These are phyloP conservation scores for Trimorus sp. DNA, from an alignment of 2,888 invertebrate species.

Conservation along the genomic window DNA sequence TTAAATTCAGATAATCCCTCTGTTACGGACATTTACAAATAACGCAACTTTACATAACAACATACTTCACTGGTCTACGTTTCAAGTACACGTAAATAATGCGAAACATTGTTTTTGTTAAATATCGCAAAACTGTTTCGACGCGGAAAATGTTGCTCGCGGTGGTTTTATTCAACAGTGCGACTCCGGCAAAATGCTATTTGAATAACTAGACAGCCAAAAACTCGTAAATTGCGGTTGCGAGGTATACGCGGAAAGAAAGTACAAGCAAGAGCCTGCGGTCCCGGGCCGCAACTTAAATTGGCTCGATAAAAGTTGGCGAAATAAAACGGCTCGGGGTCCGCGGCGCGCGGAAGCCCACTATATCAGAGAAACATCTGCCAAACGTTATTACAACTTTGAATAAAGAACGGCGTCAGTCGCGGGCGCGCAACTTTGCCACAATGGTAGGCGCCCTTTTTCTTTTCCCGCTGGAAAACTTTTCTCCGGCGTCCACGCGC, in stretches of 20 bases:
- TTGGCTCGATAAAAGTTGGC: constrained; percentile 82
- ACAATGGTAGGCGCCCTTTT: constrained; percentile 61
- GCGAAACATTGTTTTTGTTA: no score
- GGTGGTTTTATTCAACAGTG: background rate
- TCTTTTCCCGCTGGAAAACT: constrained; percentile 54
- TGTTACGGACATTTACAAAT: no score
- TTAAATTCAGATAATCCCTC: background rate
- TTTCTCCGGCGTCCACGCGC: constrained; percentile 54
- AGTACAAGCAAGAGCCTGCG: constrained; percentile 64
- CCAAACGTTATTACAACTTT: constrained; percentile 82
- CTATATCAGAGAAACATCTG: constrained; percentile 81
- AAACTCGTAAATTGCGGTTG: constrained; percentile 52
- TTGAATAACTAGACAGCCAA: constrained; percentile 54
- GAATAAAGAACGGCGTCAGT: constrained; percentile 79
- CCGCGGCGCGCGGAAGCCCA: constrained; percentile 68
- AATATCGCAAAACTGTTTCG: no score
- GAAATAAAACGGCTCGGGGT: constrained; percentile 78
- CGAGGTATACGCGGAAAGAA: constrained; percentile 42
- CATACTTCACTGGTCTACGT: no score
- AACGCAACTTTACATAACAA: no score
- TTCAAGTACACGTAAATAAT: no score
- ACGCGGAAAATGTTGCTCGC: background rate
- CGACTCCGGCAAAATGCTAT: background rate
- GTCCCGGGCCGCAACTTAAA: constrained; percentile 79
- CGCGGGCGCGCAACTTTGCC: constrained; percentile 58